phyloP scores from a whole-genome alignment of 2,113 vertebrate genomes.

The Siphamia tubifer region DNA sequence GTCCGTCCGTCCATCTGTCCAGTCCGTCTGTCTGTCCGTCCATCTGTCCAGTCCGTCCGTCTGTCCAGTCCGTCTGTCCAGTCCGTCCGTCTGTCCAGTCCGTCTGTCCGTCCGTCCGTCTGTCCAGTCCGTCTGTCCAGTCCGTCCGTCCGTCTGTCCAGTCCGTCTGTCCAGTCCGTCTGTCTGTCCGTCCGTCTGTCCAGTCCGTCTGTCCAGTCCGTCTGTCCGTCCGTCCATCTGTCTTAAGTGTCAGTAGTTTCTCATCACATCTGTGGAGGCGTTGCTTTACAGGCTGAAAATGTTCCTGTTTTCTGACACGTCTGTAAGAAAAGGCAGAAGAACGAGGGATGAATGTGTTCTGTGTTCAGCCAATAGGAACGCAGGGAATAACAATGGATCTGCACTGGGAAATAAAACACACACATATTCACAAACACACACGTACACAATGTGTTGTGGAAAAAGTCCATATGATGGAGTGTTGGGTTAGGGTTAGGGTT shows the following conservation, averaged over 20 bases:
- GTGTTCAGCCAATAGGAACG: conserved; percentile 26
- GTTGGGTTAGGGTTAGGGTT: no score
- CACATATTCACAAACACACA: neutral
- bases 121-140: no score
- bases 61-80: neutral
- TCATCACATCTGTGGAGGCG: conserved; percentile 1
- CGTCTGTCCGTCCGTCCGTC: neutral
- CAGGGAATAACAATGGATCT: conserved; percentile 50
- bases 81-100: no score
- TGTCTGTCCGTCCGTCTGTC: neutral
- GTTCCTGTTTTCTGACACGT: neutral
- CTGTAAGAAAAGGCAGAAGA: conserved; percentile 33
- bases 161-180: no score
- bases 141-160: neutral
- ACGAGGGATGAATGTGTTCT: conserved; percentile 47
- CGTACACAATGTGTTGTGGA: neutral
- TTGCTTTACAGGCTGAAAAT: conserved; percentile 42
- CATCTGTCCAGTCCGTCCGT: no score
- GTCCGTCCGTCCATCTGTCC: neutral
- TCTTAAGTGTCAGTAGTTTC: conserved; percentile 42
- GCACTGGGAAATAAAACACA: neutral
- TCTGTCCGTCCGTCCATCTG: neutral
- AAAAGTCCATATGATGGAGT: conserved; percentile 41
- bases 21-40: neutral
- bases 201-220: neutral